A percentile compares a stretch with the other conserved stretches of the same genome.
Conservation (phyloP, 2,113 vertebrate genomes). For the Macquaria ambigua region DNA sequence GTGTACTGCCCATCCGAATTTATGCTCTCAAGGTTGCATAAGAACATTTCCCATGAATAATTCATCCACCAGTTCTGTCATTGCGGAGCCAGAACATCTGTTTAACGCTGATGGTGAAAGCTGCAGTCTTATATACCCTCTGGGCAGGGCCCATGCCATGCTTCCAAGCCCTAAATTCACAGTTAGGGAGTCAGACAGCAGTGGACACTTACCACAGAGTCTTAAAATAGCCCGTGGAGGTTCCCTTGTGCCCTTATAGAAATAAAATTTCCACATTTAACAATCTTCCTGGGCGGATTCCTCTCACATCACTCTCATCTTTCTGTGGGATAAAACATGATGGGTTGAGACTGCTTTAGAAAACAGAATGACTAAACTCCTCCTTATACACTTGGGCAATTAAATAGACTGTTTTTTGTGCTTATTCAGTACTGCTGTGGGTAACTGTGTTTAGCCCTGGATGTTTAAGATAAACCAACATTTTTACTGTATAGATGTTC, state of each 20-base stretch:
- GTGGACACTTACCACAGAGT: slow-evolving; percentile 73
- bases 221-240: slow-evolving; percentile 75
- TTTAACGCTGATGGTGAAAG: slow-evolving; percentile 63
- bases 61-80: slow-evolving; percentile 49
- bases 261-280: slow-evolving; percentile 80
- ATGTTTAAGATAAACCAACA: slow-evolving; percentile 19
- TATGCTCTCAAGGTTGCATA: slow-evolving; percentile 37
- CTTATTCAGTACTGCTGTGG: slow-evolving; percentile 40
- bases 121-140: slow-evolving; percentile 72
- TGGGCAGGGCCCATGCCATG: slow-evolving; percentile 72
- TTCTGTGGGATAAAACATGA: slow-evolving; percentile 58
- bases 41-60: slow-evolving; percentile 56
- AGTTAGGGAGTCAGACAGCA: slow-evolving; percentile 71
- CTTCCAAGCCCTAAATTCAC: slow-evolving; percentile 79
- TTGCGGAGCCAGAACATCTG: slow-evolving; percentile 75
- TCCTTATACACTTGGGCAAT: slow-evolving; percentile 47
- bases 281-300: slow-evolving; percentile 67
- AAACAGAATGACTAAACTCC: slow-evolving; percentile 57
- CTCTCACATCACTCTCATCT: slow-evolving; percentile 60
- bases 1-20: slow-evolving; percentile 5
- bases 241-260: slow-evolving; percentile 74
- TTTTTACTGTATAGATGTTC: neutral
- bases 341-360: slow-evolving; percentile 56
- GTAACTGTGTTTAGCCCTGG: slow-evolving; percentile 3
- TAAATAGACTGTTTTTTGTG: slow-evolving; percentile 34